These are phyloP conservation scores for Thunnus maccoyii DNA, from an alignment of 2,113 vertebrate genomes.

Conservation along the genomic window DNA sequence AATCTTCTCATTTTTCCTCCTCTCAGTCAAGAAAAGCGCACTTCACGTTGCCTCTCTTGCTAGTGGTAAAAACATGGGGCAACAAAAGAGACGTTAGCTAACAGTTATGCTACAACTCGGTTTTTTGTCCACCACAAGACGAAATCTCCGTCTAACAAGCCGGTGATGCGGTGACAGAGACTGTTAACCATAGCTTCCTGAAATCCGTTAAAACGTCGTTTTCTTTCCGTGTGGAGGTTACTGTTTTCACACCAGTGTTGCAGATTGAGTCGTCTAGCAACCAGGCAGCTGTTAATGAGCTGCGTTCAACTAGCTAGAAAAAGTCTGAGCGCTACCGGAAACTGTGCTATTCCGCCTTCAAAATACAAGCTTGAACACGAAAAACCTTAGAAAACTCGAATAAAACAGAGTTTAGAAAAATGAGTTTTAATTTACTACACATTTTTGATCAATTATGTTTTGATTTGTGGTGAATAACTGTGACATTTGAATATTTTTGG, in stretches of 20 bases:
- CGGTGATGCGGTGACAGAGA: not conserved
- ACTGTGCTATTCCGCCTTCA: accelerated
- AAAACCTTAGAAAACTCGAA: accelerated
- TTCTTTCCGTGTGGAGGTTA: not conserved
- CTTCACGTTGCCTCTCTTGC: conserved; percentile 10
- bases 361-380: not conserved
- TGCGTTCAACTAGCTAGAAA: not conserved
- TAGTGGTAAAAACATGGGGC: conserved; percentile 39
- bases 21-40: not conserved
- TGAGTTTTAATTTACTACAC: accelerated
- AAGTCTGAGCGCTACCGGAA: not conserved
- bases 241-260: conserved; percentile 57
- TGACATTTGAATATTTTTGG: accelerated
- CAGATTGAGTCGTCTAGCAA: conserved; percentile 83
- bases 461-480: accelerated
- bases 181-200: not conserved
- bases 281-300: conserved; percentile 53
- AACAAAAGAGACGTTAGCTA: conserved; percentile 50
- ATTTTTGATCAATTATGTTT: accelerated
- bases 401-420: too few species aligned
- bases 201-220: conserved; percentile 1
- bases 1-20: conserved; percentile 44
- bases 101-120: conserved; percentile 25
- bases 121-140: too few species aligned
- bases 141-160: not conserved